Evolutionary conservation across 35 echinoderm and acorn worm genomes (phyloP).

Genomic region (Holothuria glaberrima): DNA sequence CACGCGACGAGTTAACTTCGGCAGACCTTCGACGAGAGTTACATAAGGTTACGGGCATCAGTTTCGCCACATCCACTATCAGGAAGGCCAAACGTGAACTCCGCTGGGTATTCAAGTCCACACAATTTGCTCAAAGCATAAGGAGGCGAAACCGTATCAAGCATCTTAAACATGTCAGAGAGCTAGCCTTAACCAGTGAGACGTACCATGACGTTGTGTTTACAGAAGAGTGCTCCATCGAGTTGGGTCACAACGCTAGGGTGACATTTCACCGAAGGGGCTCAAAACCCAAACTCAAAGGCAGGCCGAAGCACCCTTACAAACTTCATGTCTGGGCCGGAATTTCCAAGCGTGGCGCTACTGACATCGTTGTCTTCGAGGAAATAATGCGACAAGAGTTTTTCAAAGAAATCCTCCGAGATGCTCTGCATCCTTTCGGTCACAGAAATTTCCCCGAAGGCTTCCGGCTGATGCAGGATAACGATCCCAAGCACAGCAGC

Average conservation of each 20-base stretch:
- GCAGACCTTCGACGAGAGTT: no score
- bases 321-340: slow-evolving; percentile 62
- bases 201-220: slow-evolving; percentile 42
- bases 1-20: no score
- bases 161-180: background rate
- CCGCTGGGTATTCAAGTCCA: no score
- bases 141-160: no score
- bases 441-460: slow-evolving; percentile 37
- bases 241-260: slow-evolving; percentile 3
- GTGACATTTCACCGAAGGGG: background rate
- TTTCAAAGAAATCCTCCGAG: slow-evolving; percentile 26
- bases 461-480: slow-evolving; percentile 56
- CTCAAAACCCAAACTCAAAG: background rate
- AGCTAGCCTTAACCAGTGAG: background rate
- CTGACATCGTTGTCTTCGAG: slow-evolving; percentile 45
- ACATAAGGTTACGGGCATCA: no score
- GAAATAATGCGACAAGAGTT: slow-evolving; percentile 54
- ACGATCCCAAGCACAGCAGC: slow-evolving; percentile 61
- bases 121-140: no score
- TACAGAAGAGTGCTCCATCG: slow-evolving; percentile 37
- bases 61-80: no score
- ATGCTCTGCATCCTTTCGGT: slow-evolving; percentile 49
- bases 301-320: background rate
- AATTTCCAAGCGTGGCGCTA: slow-evolving; percentile 41
- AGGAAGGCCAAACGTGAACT: no score